These are phyloP conservation scores for Siniperca undulata DNA, from an alignment of 2,797 vertebrate genomes.

Conservation along the genomic window DNA sequence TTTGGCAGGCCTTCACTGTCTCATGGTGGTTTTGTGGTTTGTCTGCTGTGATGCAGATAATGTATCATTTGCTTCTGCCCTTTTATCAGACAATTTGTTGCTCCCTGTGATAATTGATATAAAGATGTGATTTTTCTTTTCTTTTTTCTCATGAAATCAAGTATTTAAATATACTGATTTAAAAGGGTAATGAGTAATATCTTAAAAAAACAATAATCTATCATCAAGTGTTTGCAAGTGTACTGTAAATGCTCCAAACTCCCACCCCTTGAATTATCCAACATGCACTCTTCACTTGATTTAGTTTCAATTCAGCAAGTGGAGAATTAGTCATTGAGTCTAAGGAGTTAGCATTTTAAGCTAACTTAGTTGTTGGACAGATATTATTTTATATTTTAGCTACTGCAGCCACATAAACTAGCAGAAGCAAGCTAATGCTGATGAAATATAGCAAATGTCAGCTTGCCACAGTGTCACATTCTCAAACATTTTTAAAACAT, in stretches of 20 bases:
- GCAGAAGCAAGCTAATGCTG: neutral
- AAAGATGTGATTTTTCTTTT: no score
- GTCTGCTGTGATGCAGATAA: conserved; percentile 25
- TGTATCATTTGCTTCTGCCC: conserved; percentile 10
- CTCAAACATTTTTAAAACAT: neutral
- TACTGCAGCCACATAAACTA: neutral
- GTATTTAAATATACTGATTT: no score
- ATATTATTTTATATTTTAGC: neutral
- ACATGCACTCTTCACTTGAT: neutral
- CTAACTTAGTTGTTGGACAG: neutral
- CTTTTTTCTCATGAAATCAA: no score
- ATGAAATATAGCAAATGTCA: neutral
- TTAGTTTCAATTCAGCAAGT: conserved; percentile 4
- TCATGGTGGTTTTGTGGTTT: conserved; percentile 43
- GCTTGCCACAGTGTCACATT: neutral
- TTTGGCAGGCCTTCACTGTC: conserved; percentile 33
- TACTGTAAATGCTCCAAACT: neutral
- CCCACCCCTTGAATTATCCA: neutral
- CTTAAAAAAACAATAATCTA: no score
- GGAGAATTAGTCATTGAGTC: neutral
- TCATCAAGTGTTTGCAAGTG: neutral
- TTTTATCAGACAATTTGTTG: conserved; percentile 11
- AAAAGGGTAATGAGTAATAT: no score
- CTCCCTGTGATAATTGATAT: neutral
- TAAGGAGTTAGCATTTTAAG: neutral